Conservation (phyloP, 2,113 vertebrate genomes). For the Thunnus maccoyii region DNA sequence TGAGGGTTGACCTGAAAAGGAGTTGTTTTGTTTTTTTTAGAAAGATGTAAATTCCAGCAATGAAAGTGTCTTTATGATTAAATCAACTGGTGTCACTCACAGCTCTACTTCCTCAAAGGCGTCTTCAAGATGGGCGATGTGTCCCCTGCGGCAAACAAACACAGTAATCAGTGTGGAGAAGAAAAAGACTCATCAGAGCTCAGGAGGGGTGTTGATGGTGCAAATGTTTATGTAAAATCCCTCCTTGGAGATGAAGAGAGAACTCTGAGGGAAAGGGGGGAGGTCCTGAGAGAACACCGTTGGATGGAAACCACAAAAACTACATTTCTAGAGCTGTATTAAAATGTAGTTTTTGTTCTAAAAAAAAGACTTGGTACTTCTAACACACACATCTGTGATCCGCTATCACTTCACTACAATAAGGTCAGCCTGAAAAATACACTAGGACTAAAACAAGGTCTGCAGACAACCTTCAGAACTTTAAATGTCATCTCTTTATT, state of each 20-base stretch:
- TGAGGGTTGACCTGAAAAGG: slow-evolving; percentile 91
- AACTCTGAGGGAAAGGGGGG: background rate
- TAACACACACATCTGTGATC: background rate
- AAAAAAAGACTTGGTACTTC: background rate
- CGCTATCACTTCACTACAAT: background rate
- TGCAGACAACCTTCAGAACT: background rate
- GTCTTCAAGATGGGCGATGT: slow-evolving; percentile 87
- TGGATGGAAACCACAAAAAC: slow-evolving; percentile 12
- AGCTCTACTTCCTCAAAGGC: slow-evolving; percentile 88
- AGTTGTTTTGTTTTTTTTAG: background rate
- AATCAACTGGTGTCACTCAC: slow-evolving; percentile 82
- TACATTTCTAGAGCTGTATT: background rate
- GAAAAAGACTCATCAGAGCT: background rate
- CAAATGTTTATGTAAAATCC: slow-evolving; percentile 38
- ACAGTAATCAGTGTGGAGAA: slow-evolving; percentile 8
- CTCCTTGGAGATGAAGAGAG: slow-evolving; percentile 16
- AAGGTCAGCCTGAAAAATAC: background rate
- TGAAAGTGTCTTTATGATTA: background rate
- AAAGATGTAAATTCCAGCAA: background rate
- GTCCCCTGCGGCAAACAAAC: slow-evolving; percentile 83
- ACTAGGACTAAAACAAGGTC: background rate
- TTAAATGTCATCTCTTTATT: background rate
- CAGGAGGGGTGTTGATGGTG: background rate
- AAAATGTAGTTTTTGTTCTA: background rate
- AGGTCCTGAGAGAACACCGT: background rate